Evolutionary conservation across 2,113 vertebrate genomes (phyloP), one percentile per base, ranked within the genome.

Genomic region (Plestiodon gilberti): DNA sequence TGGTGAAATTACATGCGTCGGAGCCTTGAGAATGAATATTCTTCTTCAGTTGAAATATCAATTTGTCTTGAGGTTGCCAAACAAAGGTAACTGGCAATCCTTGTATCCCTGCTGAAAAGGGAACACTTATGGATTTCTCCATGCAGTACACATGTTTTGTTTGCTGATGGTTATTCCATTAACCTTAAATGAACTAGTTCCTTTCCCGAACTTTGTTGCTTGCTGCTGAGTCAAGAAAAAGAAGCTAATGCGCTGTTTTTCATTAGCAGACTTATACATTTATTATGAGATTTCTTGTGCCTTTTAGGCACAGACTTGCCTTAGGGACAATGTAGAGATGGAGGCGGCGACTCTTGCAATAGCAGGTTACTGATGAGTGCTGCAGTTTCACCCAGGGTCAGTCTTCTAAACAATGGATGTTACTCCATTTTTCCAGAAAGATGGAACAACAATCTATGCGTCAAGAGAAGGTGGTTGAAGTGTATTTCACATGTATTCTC

Each of bases 1-100:
- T 65, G 3, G 20, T 22, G 75, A 76, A 35, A 0, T 0, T 1
- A 0, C 11, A n/a, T 82, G 48, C 30, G 3, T 61, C 35, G 30
- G 17, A 87, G 3, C 0, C 22, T 2, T 57, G 5, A 73, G 40
- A 59, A 86, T 11, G 6, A 4, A 81, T 20, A 61, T 6, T 14
- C 1, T 84, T 2, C 3, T 77, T 43, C 67, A 10, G 57, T 10
- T 85, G 18, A 89, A 91, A 85, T 30, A 8, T 67, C 38, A 0
- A 5, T 80, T 38, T 89, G 15, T 40, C 17, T 79, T 9, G 4
- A 17, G 67, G 28, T 9, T 78, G 2, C 1, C 69, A 88, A 33
- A 43, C 8, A 85, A 90, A 76, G 22, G 82, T 48, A 48, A 0
- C 23, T 2, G 1, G 20, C 6, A 82, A 33, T 70, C 86, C 13